Percentiles rank a stretch among this genome's conserved stretches.
Conservation (phyloP, 2,113 vertebrate species). For the Proterorhinus semilunaris region DNA sequence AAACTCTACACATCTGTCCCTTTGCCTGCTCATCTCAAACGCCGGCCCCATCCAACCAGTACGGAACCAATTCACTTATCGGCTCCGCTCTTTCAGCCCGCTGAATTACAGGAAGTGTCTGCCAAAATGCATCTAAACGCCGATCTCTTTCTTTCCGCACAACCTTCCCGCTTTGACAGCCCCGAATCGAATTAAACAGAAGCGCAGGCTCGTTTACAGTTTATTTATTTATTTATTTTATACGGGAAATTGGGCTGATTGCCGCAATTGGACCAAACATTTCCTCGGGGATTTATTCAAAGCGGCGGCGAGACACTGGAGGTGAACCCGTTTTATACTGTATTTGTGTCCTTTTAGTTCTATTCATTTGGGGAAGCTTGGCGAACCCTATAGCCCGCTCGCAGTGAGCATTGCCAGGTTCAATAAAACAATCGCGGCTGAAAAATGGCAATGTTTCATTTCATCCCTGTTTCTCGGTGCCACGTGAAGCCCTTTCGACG, state of each 20-base stretch:
- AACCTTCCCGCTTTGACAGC: slow-evolving; percentile 45
- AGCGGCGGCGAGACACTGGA: slow-evolving; percentile 45
- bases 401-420: slow-evolving; percentile 54
- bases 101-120: slow-evolving; percentile 61
- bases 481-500: slow-evolving; percentile 40
- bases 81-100: slow-evolving; percentile 51
- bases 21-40: slow-evolving; percentile 28
- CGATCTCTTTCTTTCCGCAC: slow-evolving; percentile 43
- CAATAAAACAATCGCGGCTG: slow-evolving; percentile 61
- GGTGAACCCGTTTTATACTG: slow-evolving; percentile 10
- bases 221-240: too few species aligned
- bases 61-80: slow-evolving; percentile 66
- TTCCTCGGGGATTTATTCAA: slow-evolving; percentile 64
- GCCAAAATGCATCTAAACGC: slow-evolving; percentile 63
- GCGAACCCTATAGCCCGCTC: slow-evolving; percentile 8
- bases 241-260: slow-evolving; percentile 64
- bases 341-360: slow-evolving; percentile 15
- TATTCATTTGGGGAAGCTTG: slow-evolving; percentile 21
- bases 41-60: slow-evolving; percentile 20
- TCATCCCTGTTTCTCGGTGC: slow-evolving; percentile 31
- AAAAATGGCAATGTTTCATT: slow-evolving; percentile 68
- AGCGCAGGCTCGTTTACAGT: slow-evolving; percentile 55
- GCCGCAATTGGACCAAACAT: slow-evolving; percentile 54
- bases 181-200: slow-evolving; percentile 46
- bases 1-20: slow-evolving; percentile 22